Percentiles rank a stretch among this genome's conserved stretches.
phyloP scores from a whole-genome alignment of 2,113 vertebrate genomes.

The Nothobranchius furzeri region DNA sequence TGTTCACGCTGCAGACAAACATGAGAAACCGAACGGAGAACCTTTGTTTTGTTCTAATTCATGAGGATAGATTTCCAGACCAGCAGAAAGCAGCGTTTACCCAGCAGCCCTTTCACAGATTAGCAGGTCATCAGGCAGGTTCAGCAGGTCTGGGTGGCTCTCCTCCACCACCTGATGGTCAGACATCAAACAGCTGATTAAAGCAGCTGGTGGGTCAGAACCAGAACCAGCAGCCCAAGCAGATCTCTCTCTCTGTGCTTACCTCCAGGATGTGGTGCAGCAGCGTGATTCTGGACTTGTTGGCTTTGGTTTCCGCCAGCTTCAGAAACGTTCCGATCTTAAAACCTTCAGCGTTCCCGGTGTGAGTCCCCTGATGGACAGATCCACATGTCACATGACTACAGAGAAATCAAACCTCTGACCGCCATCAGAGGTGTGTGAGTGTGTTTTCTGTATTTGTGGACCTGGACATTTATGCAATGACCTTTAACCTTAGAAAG shows the following conservation, averaged over 20 bases:
- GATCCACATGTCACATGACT: constrained; percentile 1
- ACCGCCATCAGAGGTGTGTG: too few species aligned
- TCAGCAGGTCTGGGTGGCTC: constrained; percentile 84
- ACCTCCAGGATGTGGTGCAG: constrained; percentile 93
- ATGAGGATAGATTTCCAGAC: neutral
- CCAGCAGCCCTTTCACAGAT: constrained; percentile 85
- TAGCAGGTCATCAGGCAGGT: constrained; percentile 87
- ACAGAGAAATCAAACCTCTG: neutral
- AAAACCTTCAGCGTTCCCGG: constrained; percentile 89
- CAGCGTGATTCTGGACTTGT: constrained; percentile 88
- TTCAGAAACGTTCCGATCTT: constrained; percentile 91
- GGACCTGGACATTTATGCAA: too few species aligned
- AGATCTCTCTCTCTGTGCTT: constrained; percentile 9
- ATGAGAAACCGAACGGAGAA: neutral
- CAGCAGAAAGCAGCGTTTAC: constrained; percentile 63
- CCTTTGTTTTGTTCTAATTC: too few species aligned
- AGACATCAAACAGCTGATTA: neutral
- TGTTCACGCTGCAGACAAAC: constrained; percentile 77
- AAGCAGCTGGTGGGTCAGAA: neutral
- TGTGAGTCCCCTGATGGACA: constrained; percentile 87
- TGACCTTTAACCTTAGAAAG: neutral
- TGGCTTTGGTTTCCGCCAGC: constrained; percentile 93
- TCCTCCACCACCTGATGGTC: constrained; percentile 83
- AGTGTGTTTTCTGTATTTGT: too few species aligned
- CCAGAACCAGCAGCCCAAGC: neutral